Evolutionary conservation across 2,888 invertebrate genomes (phyloP), one percentile per base, ranked within the genome.

Genomic region (Meiosimyza platycephala): DNA sequence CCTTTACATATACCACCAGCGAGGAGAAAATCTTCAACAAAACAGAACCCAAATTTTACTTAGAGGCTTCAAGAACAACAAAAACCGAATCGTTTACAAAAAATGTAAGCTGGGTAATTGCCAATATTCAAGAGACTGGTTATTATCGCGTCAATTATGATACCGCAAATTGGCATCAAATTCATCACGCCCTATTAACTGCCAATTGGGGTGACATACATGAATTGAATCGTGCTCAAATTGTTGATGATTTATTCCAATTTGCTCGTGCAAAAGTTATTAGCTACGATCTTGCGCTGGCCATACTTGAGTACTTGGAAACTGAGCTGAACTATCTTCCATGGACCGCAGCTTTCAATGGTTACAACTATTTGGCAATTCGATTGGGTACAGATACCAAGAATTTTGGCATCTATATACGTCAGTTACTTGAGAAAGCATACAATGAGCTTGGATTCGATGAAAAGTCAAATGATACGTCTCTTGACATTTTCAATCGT

Each of bases 231-330:
- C 89, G 93, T 79, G 95, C 94, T 5, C 94, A 95, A 87, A 89
- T 93, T 33, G 90, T 97, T 13, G 94, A 96, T 80, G 97, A 97
- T 85, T 89, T 93, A 1, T 89, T 94, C 78, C 92, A 92, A 85
- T 89, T 93, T 72, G 94, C 94, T n/a, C 89, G 92, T 64, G 90
- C 91, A n/a, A 90, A 90, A 2, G 79, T 89, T 28, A 86, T 93
- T 75, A 80, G 85, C 0, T 94, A 94, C 81, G 83, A 85, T 0
- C 85, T 89, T n/a, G 91, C 93, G 0, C 89, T 96, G 59, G 88
- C 89, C 16, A 88, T 94, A 33, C 88, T 93, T 0, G 88, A 89
- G 2, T 97, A 95, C 88, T 88, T 97, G 75, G 85, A 88, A 69
- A 86, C 89, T 12, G 94, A 94, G 85, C 89, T 85, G 0, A 90